Percentiles rank a stretch among this genome's conserved stretches.
These are phyloP conservation scores for Tetrapedia diversipes DNA, from an alignment of 2,888 invertebrate genomes.

Conservation along the genomic window DNA sequence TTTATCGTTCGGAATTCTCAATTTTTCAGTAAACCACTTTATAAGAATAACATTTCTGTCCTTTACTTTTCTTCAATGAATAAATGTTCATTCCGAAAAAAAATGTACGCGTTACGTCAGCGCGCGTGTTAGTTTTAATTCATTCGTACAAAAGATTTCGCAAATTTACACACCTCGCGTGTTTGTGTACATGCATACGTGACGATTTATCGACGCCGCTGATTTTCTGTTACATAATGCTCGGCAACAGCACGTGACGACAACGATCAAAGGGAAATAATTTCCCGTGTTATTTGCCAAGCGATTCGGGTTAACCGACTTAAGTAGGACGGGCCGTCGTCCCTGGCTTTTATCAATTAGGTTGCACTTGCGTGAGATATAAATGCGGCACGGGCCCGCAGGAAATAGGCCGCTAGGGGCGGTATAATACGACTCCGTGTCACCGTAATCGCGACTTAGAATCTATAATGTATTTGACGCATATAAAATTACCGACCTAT, in stretches of 20 bases:
- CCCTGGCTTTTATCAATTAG: constrained; percentile 67
- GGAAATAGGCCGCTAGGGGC: constrained; percentile 46
- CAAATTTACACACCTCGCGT: constrained; percentile 26
- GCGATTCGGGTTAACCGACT: constrained; percentile 56
- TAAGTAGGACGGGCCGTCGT: constrained; percentile 36
- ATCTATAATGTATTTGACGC: constrained; percentile 54
- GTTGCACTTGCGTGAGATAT: constrained; percentile 54
- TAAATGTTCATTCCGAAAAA: too few species aligned
- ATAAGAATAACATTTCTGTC: neutral
- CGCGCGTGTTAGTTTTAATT: neutral
- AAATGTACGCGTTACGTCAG: neutral
- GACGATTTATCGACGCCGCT: constrained; percentile 16
- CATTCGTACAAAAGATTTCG: constrained; percentile 11
- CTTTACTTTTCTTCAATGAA: neutral
- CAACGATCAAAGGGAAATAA: constrained; percentile 21
- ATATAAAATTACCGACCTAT: constrained; percentile 52
- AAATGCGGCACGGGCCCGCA: constrained; percentile 39
- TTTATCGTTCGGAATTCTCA: neutral
- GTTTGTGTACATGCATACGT: constrained; percentile 5
- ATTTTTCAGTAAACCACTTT: neutral
- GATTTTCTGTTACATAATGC: constrained; percentile 42
- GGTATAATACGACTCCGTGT: constrained; percentile 48
- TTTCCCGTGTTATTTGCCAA: constrained; percentile 43
- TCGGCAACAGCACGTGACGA: constrained; percentile 13
- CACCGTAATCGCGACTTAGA: constrained; percentile 47